Percentiles rank a stretch among this genome's conserved stretches.
phyloP scores from a whole-genome alignment of 2,888 invertebrate species.

The Hypselothyrea guttata region DNA sequence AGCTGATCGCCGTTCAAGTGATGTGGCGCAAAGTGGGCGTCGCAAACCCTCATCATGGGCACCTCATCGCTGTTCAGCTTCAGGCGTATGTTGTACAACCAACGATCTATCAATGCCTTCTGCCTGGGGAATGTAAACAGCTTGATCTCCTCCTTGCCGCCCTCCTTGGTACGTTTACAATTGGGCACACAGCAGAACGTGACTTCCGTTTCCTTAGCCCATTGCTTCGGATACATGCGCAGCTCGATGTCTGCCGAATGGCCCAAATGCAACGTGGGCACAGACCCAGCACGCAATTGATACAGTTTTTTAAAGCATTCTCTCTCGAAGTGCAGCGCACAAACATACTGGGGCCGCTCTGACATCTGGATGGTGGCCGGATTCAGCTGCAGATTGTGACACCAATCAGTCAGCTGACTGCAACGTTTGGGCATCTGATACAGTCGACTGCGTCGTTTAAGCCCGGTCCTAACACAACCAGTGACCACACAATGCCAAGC shows the following conservation, averaged over 20 bases:
- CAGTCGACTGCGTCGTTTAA: conserved; percentile 37
- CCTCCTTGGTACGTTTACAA: conserved; percentile 36
- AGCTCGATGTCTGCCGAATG: conserved; percentile 45
- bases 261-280: conserved; percentile 64
- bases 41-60: conserved; percentile 49
- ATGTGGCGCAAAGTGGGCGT: conserved; percentile 62
- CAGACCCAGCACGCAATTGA: conserved; percentile 33
- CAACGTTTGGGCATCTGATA: conserved; percentile 47
- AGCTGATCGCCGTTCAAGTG: conserved; percentile 36
- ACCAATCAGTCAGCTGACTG: conserved; percentile 58
- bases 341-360: conserved; percentile 49
- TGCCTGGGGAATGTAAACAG: conserved; percentile 53
- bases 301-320: conserved; percentile 48
- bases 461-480: conserved; percentile 33
- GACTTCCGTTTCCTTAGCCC: conserved; percentile 1
- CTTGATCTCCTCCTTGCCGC: conserved; percentile 19
- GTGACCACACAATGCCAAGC: conserved; percentile 46
- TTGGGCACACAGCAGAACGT: conserved; percentile 55
- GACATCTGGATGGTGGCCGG: background rate
- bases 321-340: conserved; percentile 73
- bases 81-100: conserved; percentile 64
- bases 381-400: conserved; percentile 54
- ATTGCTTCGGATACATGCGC: conserved; percentile 54
- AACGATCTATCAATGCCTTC: conserved; percentile 47
- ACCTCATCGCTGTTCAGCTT: conserved; percentile 21